These are phyloP conservation scores for Macroteleia sp. DNA, from an alignment of 2,888 invertebrate genomes.

Conservation along the genomic window DNA sequence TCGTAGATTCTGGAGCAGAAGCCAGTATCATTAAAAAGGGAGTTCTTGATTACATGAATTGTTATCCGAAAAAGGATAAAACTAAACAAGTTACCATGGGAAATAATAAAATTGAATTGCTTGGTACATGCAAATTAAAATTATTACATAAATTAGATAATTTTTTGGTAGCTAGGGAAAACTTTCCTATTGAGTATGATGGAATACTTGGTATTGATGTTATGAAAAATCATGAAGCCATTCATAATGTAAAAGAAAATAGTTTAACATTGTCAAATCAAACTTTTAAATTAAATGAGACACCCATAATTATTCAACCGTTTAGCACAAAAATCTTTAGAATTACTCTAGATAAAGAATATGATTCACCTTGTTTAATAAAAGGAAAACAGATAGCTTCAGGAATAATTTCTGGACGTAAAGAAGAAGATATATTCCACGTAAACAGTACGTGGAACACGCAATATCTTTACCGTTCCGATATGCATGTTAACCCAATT, in stretches of 20 bases:
- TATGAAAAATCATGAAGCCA: slow-evolving; percentile 6
- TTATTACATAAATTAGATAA: neutral
- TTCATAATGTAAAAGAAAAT: neutral
- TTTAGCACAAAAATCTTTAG: neutral
- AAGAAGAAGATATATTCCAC: neutral
- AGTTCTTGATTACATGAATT: neutral
- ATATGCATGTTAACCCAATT: neutral
- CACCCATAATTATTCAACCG: neutral
- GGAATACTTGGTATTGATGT: slow-evolving; percentile 3
- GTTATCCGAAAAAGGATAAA: neutral
- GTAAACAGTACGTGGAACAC: neutral
- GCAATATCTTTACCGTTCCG: neutral
- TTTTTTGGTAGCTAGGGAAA: slow-evolving; percentile 1
- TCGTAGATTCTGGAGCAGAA: slow-evolving; percentile 4
- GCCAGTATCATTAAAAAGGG: neutral
- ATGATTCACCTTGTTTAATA: neutral
- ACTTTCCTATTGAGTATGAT: slow-evolving; percentile 3
- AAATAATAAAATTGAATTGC: slow-evolving; percentile 2
- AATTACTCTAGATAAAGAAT: neutral
- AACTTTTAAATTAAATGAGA: neutral
- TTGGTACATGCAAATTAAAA: slow-evolving; percentile 2
- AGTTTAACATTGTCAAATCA: neutral
- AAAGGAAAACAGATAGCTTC: neutral
- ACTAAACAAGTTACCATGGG: neutral
- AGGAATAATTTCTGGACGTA: neutral